Evolutionary conservation across 2,113 vertebrate species (phyloP).

Genomic region (Takifugu bimaculatus): DNA sequence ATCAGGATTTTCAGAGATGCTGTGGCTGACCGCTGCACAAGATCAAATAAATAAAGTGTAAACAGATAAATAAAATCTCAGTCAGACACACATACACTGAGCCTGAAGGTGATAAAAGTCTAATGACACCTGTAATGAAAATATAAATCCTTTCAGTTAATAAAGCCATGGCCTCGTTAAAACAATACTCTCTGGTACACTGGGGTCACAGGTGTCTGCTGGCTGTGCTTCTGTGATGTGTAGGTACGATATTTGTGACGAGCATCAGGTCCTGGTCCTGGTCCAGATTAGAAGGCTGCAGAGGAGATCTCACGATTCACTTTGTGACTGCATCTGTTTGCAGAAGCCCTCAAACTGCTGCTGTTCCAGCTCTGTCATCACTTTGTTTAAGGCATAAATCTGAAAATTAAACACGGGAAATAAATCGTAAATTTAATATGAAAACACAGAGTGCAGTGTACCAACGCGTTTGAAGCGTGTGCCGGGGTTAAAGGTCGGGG

Average conservation of each 20-base stretch:
- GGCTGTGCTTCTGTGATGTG: neutral
- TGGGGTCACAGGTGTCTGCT: neutral
- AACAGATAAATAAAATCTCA: too few relatives aligned
- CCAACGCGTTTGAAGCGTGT: neutral
- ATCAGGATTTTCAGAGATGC: too few relatives aligned
- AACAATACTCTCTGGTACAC: constrained; percentile 7
- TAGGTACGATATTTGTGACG: neutral
- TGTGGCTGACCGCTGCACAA: too few relatives aligned
- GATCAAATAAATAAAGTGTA: too few relatives aligned
- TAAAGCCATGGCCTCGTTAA: neutral
- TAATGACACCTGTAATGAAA: too few relatives aligned
- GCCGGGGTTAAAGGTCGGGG: neutral
- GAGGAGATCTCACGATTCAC: constrained; percentile 77
- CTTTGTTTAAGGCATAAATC: constrained; percentile 95
- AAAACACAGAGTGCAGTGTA: neutral
- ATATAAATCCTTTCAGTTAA: neutral
- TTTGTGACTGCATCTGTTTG: constrained; percentile 90
- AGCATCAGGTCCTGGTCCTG: neutral
- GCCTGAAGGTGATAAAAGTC: too few relatives aligned
- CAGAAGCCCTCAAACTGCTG: constrained; percentile 96
- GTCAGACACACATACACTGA: too few relatives aligned
- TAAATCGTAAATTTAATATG: neutral
- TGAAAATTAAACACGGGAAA: constrained; percentile 35
- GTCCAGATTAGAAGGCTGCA: neutral
- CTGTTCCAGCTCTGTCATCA: constrained; percentile 96